Evolutionary conservation across 2,888 invertebrate species (phyloP).

Genomic region (Cephus nigrinus): DNA sequence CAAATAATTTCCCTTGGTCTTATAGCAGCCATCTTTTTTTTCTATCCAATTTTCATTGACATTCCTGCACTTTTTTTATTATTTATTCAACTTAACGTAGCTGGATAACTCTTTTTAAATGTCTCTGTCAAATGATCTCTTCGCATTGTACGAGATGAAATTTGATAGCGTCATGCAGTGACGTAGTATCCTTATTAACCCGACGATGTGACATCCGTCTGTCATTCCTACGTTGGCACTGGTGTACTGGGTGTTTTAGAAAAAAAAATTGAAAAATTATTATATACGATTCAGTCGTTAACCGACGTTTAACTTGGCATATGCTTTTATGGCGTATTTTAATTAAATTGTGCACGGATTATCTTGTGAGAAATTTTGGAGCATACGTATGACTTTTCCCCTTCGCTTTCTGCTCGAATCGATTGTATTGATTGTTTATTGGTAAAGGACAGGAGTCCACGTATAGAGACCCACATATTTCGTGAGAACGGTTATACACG

Average conservation of each 20-base stretch:
- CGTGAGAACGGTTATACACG: constrained; percentile 45
- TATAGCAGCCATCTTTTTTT: background rate
- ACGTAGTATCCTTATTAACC: constrained; percentile 57
- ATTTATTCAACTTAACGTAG: background rate
- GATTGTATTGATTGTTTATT: background rate
- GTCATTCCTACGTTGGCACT: constrained; percentile 31
- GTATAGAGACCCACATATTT: constrained; percentile 45
- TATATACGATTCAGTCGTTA: background rate
- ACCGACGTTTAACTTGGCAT: no score
- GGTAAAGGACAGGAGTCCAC: background rate
- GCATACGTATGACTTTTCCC: background rate
- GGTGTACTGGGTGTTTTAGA: constrained; percentile 28
- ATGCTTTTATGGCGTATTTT: background rate
- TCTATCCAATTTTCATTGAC: background rate
- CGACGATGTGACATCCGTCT: constrained; percentile 47
- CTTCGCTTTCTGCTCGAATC: background rate
- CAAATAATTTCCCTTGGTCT: background rate
- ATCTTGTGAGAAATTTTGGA: background rate
- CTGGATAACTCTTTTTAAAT: no score
- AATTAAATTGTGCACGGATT: background rate
- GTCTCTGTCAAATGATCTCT: background rate
- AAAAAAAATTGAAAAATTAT: background rate
- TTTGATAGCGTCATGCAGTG: constrained; percentile 32
- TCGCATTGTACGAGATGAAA: constrained; percentile 22
- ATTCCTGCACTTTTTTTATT: background rate